A percentile compares a stretch with the other conserved stretches of the same genome.
Conservation (phyloP, 2,797 vertebrate species). For the Tadarida brasiliensis region DNA sequence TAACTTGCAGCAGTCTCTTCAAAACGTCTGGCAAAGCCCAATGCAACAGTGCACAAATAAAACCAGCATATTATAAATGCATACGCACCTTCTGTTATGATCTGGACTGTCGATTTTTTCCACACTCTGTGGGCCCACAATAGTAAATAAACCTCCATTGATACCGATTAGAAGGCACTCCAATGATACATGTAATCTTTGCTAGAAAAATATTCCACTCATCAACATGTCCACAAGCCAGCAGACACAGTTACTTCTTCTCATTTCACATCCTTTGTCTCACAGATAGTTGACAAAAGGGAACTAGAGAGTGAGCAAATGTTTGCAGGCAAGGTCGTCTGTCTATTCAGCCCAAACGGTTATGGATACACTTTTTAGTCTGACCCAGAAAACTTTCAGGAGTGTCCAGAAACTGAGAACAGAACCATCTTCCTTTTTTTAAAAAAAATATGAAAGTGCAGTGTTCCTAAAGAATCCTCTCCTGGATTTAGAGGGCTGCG, state of each 20-base stretch:
- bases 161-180: conserved; percentile 74
- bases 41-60: conserved; percentile 60
- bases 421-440: neutral
- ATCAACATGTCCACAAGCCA: neutral
- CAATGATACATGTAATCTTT: conserved; percentile 72
- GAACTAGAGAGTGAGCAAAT: neutral
- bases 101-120: conserved; percentile 72
- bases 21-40: conserved; percentile 59
- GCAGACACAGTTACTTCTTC: neutral
- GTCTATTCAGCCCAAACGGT: neutral
- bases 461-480: neutral
- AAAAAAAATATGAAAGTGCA: neutral
- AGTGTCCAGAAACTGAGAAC: neutral
- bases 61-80: neutral
- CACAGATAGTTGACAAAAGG: conserved; percentile 19
- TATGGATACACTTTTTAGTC: neutral
- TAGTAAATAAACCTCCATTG: conserved; percentile 77
- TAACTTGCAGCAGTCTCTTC: conserved; percentile 80
- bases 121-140: conserved; percentile 53
- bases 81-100: conserved; percentile 61
- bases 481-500: neutral
- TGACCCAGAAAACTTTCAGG: conserved; percentile 23
- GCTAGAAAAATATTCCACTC: conserved; percentile 42
- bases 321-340: neutral
- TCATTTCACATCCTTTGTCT: neutral